Evolutionary conservation across 2,113 vertebrate genomes (phyloP), one percentile per base, ranked within the genome.

Genomic region (Nesospiza acunhae): DNA sequence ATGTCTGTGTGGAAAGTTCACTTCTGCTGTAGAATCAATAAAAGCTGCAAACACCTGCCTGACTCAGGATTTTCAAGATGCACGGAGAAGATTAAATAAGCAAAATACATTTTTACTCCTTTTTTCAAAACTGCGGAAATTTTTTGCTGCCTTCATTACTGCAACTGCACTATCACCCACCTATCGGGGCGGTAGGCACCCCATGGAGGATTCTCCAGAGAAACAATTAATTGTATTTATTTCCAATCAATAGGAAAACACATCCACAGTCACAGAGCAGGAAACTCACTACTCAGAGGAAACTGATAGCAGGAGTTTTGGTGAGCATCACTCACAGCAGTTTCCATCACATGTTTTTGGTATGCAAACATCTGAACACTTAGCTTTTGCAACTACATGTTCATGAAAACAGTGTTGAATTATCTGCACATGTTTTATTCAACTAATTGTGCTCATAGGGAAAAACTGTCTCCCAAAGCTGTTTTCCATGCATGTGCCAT

Each of bases 291-390:
- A 44, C 15, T 11, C 5, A 63, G 63, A 39, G 50, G 49, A 92
- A 86, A 47, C 33, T 16, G 39, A 44, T 19, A 18, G 35, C 17
- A 73, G 26, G 9, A 9, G 3, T 28, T 85, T 85, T 84, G 42
- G 19, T 50, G 31, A 74, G 30, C 21, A 39, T 59, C 44, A 20
- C 17, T n/a, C 41, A 52, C 11, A 14, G 4, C 1, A 1, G 8
- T 27, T 83, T 53, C 35, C 24, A 69, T 13, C 31, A 62, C 0
- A 0, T 6, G 1, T 10, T 15, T 0, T 28, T 44, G 17, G 5
- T n/a, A 26, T 13, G 35, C 49, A 69, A 78, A 60, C 31, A 28
- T 26, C 22, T 73, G 27, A 90, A 44, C 9, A 41, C 4, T n/a
- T 47, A 67, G 3, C 21, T 81, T 77, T 64, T 75, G n/a, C 15